Evolutionary conservation across 2,113 vertebrate genomes (phyloP).

Genomic region (Numida meleagris): DNA sequence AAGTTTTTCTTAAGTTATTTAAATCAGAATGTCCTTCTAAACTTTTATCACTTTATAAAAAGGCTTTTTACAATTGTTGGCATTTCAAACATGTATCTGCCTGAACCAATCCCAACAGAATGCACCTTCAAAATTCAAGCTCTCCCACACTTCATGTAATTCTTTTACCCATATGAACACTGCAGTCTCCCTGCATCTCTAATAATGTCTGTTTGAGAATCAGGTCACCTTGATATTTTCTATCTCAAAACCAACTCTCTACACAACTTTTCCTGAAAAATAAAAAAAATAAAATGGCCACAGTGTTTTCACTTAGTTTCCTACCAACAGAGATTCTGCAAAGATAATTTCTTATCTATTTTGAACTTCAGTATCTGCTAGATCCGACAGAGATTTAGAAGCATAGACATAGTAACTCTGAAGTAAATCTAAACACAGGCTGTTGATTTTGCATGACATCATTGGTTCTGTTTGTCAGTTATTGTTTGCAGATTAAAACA

Average conservation of each 20-base stretch:
- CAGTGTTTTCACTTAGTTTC: background rate
- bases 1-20: background rate
- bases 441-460: constrained; percentile 30
- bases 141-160: background rate
- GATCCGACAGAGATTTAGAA: background rate
- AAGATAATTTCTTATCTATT: background rate
- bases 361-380: background rate
- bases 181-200: background rate
- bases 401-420: background rate
- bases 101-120: background rate
- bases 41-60: background rate
- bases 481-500: constrained; percentile 4
- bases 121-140: background rate
- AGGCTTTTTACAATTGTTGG: background rate
- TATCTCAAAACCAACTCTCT: background rate
- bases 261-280: background rate
- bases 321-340: background rate
- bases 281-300: background rate
- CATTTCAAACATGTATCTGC: background rate
- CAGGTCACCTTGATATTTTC: constrained; percentile 10
- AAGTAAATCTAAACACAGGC: constrained; percentile 24
- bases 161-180: accelerated
- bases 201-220: background rate
- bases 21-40: background rate
- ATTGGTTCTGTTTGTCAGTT: background rate